These are phyloP conservation scores for Dinoponera quadriceps DNA, from an alignment of 1,140 invertebrate genomes.

Conservation along the genomic window DNA sequence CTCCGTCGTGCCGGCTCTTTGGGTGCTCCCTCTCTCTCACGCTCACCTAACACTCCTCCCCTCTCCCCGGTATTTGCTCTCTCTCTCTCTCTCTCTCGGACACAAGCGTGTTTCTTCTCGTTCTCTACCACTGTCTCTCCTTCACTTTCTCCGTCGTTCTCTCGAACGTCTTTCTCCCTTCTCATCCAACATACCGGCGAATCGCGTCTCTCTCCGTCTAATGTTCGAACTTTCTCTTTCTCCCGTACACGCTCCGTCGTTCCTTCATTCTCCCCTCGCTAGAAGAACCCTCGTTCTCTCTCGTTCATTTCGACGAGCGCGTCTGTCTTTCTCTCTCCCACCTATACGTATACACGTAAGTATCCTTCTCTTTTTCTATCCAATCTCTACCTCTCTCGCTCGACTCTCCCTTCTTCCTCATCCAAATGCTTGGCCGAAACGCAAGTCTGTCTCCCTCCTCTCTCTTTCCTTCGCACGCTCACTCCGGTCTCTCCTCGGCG, in stretches of 20 bases:
- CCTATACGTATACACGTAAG: conserved; percentile 22
- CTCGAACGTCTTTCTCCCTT: conserved; percentile 50
- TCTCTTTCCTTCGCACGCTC: conserved; percentile 29
- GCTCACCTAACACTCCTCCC: conserved; percentile 33
- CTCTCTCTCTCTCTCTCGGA: conserved; percentile 45
- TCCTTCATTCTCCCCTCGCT: conserved; percentile 34
- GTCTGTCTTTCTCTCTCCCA: conserved; percentile 6
- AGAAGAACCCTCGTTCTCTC: conserved; percentile 16
- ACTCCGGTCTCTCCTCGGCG: conserved; percentile 15
- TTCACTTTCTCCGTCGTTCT: conserved; percentile 33
- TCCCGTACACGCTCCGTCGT: conserved; percentile 15
- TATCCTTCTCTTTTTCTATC: conserved; percentile 1
- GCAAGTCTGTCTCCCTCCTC: conserved; percentile 10
- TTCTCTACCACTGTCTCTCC: conserved; percentile 18
- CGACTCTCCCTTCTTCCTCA: conserved; percentile 30
- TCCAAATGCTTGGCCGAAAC: conserved; percentile 54
- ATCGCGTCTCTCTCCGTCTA: conserved; percentile 35
- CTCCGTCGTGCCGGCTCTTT: conserved; percentile 61
- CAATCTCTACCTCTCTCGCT: conserved; percentile 25
- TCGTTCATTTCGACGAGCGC: neutral
- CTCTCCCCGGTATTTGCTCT: conserved; percentile 12
- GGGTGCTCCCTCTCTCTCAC: conserved; percentile 19
- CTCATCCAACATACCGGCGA: conserved; percentile 16
- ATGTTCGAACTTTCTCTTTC: conserved; percentile 32
- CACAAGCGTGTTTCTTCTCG: conserved; percentile 27